These are phyloP conservation scores for Thereuonema tuberculata DNA, from an alignment of 1,140 invertebrate genomes.

Conservation along the genomic window DNA sequence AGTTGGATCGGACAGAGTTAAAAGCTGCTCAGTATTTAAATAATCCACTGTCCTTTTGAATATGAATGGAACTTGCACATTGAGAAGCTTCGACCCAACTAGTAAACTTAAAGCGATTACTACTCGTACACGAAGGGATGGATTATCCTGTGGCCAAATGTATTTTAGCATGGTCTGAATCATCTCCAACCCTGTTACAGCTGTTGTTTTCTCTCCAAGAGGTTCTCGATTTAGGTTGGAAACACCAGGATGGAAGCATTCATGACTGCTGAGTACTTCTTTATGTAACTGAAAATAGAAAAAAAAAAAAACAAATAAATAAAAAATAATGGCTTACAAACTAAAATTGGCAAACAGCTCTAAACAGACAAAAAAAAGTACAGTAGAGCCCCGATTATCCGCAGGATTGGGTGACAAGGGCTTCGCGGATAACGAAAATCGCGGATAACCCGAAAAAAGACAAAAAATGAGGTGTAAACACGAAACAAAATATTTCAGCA, in stretches of 20 bases:
- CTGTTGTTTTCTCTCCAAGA: conserved; percentile 31
- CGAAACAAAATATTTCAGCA: too few species aligned
- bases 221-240: conserved; percentile 49
- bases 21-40: conserved; percentile 49
- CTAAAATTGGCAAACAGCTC: too few species aligned
- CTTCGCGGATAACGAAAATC: too few species aligned
- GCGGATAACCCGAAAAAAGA: too few species aligned
- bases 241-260: conserved; percentile 84
- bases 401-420: too few species aligned
- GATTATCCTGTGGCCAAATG: conserved; percentile 91
- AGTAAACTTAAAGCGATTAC: conserved; percentile 65
- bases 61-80: conserved; percentile 90
- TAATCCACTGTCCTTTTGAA: conserved; percentile 89
- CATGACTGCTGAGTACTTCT: too few species aligned
- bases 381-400: too few species aligned
- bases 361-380: too few species aligned
- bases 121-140: conserved; percentile 62
- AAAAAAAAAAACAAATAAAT: too few species aligned
- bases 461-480: too few species aligned
- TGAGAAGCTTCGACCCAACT: conserved; percentile 69
- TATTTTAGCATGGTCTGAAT: conserved; percentile 73
- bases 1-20: conserved; percentile 30
- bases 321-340: too few species aligned
- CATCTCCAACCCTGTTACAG: conserved; percentile 65
- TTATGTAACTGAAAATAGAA: too few species aligned